Base-by-base conservation (phyloP, 2,113 vertebrate species). In the Australoheros scitulus region DNA sequence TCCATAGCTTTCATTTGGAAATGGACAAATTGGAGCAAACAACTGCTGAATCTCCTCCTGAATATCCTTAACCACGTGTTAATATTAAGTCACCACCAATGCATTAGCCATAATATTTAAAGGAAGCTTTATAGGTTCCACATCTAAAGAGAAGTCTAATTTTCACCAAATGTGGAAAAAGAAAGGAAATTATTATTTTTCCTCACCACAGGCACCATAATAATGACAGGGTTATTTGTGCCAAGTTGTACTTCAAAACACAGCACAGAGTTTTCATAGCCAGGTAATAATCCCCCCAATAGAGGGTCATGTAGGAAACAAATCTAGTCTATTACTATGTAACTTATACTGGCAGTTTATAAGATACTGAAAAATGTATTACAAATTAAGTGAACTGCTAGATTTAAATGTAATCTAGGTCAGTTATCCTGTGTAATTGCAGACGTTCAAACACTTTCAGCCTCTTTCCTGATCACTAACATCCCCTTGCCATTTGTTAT, bases 401-500 rank as follows among this genome's bases (percentile, higher is more conserved):
- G 1, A 77, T 52, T 77, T 64, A 1, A 74, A 60, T 38, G 38
- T 1, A 41, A 43, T 82, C 13, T 57, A 43, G 70, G n/a, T 78
- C 6, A 82, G n/a, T 20, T 76, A 32, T 63, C 2, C 7, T 59
- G 55, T 64, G 50, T 58, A 52, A 43, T 14, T 63, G 4, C 7
- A 52, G 52, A 26, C 20, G 2, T 58, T 76, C 1, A 65, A 26
- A 76, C 41, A 74, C 22, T 76, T 76, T 52, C 50, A 86, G 43
- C 18, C n/a, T 90, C 26, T 86, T 32, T 70, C 36, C 80, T 86
- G 17, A 64, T 83, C 81, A 81, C 61, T 79, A 36, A 22, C 18
- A 57, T 11, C 34, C 55, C 8, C 9, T 55, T 38, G 0, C 47
- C 29, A 57, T 57, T 74, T 57, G 41, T 85, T 86, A 57, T 74